phyloP scores from a whole-genome alignment of 2,797 vertebrate species.

The Pseudochirops cupreus region DNA sequence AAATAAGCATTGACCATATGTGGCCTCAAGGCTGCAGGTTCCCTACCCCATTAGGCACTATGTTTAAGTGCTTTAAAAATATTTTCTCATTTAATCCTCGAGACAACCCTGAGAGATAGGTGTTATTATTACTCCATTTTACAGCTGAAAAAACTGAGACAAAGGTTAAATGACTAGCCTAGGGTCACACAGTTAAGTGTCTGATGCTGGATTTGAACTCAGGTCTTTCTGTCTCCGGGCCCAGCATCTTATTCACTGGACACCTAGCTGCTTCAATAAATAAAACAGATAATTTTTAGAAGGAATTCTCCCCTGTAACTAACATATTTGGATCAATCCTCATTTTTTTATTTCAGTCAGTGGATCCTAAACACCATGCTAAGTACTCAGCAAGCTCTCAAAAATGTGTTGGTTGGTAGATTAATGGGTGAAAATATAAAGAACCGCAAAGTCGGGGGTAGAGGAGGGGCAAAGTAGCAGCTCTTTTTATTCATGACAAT shows the following conservation, averaged over 20 bases:
- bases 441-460: not conserved
- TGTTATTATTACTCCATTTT: not conserved
- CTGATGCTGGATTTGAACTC: not conserved
- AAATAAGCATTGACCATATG: not conserved
- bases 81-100: not conserved
- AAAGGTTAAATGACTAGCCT: not conserved
- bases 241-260: not conserved
- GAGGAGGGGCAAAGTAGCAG: not conserved
- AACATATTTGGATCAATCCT: not conserved
- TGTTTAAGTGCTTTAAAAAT: not conserved
- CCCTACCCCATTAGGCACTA: not conserved
- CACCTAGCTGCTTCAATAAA: not conserved
- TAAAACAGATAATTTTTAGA: not conserved
- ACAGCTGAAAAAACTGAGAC: not conserved
- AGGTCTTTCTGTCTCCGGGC: not conserved
- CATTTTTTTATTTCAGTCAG: not conserved
- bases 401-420: not conserved
- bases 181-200: not conserved
- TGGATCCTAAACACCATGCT: not conserved
- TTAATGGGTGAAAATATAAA: not conserved
- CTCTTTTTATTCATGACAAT: slow-evolving; percentile 22
- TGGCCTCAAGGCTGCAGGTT: no score
- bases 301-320: not conserved
- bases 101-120: not conserved
- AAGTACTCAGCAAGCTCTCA: not conserved